phyloP scores from a whole-genome alignment of 2,888 invertebrate genomes.

The Apotomis capreana region DNA sequence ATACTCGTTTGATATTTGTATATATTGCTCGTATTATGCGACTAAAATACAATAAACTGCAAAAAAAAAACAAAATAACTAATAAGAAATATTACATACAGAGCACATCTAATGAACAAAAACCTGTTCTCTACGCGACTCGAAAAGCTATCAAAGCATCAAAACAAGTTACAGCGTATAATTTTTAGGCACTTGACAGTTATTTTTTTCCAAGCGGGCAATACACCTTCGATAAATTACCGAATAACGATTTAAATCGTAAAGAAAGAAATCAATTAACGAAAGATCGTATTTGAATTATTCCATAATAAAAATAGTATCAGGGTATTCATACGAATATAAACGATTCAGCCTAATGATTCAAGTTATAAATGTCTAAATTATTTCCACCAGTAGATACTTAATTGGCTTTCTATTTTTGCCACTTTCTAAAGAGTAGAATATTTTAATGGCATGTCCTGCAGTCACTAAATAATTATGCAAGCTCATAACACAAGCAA shows the following conservation, averaged over 20 bases:
- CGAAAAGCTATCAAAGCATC: neutral
- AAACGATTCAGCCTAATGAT: conserved; percentile 10
- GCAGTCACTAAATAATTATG: conserved; percentile 13
- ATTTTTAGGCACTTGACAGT: conserved; percentile 10
- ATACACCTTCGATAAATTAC: neutral
- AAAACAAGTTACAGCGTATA: neutral
- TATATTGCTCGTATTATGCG: no score
- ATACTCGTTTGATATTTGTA: no score
- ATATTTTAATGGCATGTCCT: conserved; percentile 33
- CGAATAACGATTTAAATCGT: neutral
- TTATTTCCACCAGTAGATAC: conserved; percentile 23
- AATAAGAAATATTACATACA: neutral
- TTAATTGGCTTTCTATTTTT: conserved; percentile 37
- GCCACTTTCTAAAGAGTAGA: conserved; percentile 31
- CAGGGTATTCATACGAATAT: neutral
- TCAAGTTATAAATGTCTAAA: conserved; percentile 22
- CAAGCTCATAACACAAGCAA: conserved; percentile 13
- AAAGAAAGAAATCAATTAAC: conserved; percentile 3
- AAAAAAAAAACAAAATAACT: neutral
- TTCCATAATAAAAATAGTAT: conserved; percentile 11
- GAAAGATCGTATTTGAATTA: neutral
- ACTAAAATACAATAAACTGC: no score
- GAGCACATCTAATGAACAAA: neutral
- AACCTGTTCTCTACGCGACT: neutral
- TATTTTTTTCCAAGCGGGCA: neutral